Evolutionary conservation across 2,113 vertebrate species (phyloP).

Genomic region (Sporophila hypoxantha): DNA sequence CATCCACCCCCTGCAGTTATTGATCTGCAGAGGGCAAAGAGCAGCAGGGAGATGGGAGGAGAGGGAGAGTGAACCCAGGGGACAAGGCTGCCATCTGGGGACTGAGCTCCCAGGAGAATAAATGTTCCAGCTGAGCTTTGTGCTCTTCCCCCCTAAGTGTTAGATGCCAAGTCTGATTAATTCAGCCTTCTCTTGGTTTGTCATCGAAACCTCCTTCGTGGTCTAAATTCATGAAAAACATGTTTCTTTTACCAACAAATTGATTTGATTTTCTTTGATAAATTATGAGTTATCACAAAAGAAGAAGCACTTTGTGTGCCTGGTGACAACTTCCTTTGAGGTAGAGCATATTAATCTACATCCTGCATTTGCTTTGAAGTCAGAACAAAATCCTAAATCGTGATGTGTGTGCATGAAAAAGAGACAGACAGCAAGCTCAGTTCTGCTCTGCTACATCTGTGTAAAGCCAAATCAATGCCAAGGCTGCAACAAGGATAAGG

Average conservation of each 20-base stretch:
- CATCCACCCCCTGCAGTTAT: background rate
- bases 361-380: constrained; percentile 31
- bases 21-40: background rate
- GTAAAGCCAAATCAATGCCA: constrained; percentile 1
- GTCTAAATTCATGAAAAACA: constrained; percentile 38
- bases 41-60: background rate
- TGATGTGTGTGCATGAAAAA: constrained; percentile 12
- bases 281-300: constrained; percentile 55
- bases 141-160: background rate
- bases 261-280: constrained; percentile 62
- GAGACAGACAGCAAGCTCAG: background rate
- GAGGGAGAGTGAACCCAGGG: background rate
- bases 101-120: background rate
- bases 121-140: background rate
- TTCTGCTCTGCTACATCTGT: background rate
- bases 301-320: constrained; percentile 34
- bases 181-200: constrained; percentile 2
- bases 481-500: background rate
- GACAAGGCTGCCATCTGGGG: background rate
- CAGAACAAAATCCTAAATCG: constrained; percentile 27
- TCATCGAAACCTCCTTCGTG: background rate
- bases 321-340: constrained; percentile 58
- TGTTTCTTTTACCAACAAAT: constrained; percentile 55
- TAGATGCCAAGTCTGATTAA: constrained; percentile 31
- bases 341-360: constrained; percentile 41